Conservation (phyloP, 2,797 vertebrate genomes). For the Gastrophryne carolinensis region DNA sequence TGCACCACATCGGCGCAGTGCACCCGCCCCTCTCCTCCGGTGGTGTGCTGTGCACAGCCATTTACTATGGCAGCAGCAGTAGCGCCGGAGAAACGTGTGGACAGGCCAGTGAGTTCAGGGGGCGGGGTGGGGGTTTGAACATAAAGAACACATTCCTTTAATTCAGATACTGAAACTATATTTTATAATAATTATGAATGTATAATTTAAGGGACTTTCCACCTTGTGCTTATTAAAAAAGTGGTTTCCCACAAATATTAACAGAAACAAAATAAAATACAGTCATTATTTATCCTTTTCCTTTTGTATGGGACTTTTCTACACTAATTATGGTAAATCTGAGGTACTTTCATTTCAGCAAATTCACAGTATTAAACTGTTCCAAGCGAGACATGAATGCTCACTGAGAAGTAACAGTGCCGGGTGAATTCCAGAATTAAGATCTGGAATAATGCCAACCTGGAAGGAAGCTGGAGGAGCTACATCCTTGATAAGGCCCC, state of each 20-base stretch:
- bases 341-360: neutral
- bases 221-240: neutral
- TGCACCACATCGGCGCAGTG: too few species aligned
- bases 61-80: too few species aligned
- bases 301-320: constrained; percentile 17
- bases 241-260: neutral
- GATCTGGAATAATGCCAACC: neutral
- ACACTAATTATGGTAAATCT: neutral
- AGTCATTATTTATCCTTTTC: neutral
- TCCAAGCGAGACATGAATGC: neutral
- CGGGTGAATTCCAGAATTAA: constrained; percentile 22
- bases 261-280: neutral
- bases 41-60: too few species aligned
- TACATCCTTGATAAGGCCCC: constrained; percentile 2
- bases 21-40: too few species aligned
- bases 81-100: too few species aligned
- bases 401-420: neutral
- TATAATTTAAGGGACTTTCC: neutral
- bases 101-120: too few species aligned
- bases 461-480: constrained; percentile 5
- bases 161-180: too few species aligned
- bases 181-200: too few species aligned
- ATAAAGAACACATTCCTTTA: too few species aligned
- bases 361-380: neutral
- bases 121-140: too few species aligned